Conservation (phyloP, 2,888 invertebrate species). For the Stratiomys singularior region DNA sequence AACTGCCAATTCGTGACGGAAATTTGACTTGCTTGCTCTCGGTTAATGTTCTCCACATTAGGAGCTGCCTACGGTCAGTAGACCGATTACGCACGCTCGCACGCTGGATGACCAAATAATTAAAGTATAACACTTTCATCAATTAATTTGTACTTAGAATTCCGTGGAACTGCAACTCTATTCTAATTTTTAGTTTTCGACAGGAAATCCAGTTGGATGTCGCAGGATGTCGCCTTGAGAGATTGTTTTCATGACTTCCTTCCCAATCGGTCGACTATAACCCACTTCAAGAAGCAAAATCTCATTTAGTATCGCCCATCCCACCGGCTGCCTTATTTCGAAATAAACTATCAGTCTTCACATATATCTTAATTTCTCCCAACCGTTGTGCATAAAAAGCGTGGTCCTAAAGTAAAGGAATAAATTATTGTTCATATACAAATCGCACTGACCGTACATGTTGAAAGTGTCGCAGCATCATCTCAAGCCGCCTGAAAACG, state of each 20-base stretch:
- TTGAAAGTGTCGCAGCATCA: neutral
- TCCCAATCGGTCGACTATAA: neutral
- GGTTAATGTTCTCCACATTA: neutral
- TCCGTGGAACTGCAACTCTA: neutral
- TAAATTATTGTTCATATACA: constrained; percentile 36
- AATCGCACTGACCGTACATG: constrained; percentile 33
- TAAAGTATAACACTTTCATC: neutral
- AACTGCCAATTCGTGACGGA: constrained; percentile 38
- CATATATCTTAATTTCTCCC: constrained; percentile 36
- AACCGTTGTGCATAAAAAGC: neutral
- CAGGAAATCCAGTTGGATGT: too few relatives aligned
- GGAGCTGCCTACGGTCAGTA: neutral
- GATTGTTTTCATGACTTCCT: too few relatives aligned
- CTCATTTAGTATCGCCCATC: constrained; percentile 17
- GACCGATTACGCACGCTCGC: neutral
- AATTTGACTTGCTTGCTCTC: constrained; percentile 36
- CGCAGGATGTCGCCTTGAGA: too few relatives aligned
- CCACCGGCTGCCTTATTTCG: neutral
- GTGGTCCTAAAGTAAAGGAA: neutral
- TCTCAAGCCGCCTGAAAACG: neutral
- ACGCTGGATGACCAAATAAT: neutral
- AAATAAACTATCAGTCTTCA: neutral
- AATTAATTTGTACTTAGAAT: too few relatives aligned
- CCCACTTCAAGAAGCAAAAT: constrained; percentile 2
- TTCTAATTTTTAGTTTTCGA: neutral